Conservation (phyloP, 2,888 invertebrate genomes). For the Dolichopus griseipennis region DNA sequence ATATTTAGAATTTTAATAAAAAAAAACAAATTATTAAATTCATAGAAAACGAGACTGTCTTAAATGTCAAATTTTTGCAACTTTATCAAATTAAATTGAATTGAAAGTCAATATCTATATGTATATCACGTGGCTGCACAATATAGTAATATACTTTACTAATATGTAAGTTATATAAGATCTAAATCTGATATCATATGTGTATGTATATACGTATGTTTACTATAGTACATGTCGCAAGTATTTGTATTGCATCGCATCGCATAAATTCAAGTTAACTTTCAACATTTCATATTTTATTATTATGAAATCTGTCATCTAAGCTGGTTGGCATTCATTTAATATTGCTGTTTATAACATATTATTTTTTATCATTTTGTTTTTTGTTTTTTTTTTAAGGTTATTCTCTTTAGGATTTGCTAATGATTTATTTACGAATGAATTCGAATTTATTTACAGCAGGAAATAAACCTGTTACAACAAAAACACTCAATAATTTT, state of each 20-base stretch:
- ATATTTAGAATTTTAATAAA: too few species aligned
- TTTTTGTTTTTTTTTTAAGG: neutral
- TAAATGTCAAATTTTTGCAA: conserved; percentile 6
- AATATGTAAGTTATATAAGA: too few species aligned
- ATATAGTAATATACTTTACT: too few species aligned
- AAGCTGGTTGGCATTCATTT: neutral
- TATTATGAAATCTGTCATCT: conserved; percentile 4
- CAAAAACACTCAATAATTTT: neutral
- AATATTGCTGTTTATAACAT: neutral
- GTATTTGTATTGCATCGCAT: too few species aligned
- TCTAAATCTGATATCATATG: too few species aligned
- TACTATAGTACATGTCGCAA: too few species aligned
- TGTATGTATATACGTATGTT: too few species aligned
- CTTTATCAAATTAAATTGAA: neutral
- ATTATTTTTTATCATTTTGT: neutral
- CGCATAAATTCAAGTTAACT: neutral
- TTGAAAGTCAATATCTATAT: too few species aligned
- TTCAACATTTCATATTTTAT: conserved; percentile 4
- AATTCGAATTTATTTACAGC: neutral
- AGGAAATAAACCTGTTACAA: conserved; percentile 3
- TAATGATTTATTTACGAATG: neutral
- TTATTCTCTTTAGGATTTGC: neutral
- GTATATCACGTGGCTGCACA: too few species aligned
- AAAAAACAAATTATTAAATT: neutral
- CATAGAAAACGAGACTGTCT: neutral